Percentiles rank a stretch among this genome's conserved stretches.
Conservation (phyloP, 2,888 invertebrate species). For the Muscina levida region DNA sequence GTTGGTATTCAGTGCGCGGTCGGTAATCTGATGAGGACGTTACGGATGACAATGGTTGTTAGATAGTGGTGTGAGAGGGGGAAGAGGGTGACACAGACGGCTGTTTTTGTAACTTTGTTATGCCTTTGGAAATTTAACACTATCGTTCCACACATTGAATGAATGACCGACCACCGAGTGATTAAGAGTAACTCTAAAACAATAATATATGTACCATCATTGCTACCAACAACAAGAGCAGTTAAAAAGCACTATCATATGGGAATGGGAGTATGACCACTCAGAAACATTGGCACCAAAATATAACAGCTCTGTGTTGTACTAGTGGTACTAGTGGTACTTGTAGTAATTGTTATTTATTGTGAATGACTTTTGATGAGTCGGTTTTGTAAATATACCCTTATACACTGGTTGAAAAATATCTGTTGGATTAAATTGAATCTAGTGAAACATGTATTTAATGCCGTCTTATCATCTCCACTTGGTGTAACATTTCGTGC, state of each 20-base stretch:
- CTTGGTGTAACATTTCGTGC: no score
- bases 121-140: constrained; percentile 3
- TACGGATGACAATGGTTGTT: constrained; percentile 2
- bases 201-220: neutral
- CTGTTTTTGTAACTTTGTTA: neutral
- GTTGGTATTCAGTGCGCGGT: neutral
- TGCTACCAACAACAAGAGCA: neutral
- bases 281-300: neutral
- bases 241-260: no score
- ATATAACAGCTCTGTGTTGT: neutral
- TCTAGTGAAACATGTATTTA: no score
- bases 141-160: neutral
- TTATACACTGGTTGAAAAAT: no score
- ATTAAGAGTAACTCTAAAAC: neutral
- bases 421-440: no score
- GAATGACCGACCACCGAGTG: neutral
- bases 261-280: constrained; percentile 18
- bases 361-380: constrained; percentile 15
- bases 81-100: no score
- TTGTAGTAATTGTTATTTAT: constrained; percentile 22
- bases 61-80: neutral
- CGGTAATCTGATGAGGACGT: neutral
- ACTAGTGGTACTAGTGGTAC: no score
- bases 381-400: no score
- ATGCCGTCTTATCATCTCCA: no score